A percentile compares a stretch with the other conserved stretches of the same genome.
Evolutionary conservation across 1,140 invertebrate species (phyloP).

Genomic region (Anoplolepis gracilipes): DNA sequence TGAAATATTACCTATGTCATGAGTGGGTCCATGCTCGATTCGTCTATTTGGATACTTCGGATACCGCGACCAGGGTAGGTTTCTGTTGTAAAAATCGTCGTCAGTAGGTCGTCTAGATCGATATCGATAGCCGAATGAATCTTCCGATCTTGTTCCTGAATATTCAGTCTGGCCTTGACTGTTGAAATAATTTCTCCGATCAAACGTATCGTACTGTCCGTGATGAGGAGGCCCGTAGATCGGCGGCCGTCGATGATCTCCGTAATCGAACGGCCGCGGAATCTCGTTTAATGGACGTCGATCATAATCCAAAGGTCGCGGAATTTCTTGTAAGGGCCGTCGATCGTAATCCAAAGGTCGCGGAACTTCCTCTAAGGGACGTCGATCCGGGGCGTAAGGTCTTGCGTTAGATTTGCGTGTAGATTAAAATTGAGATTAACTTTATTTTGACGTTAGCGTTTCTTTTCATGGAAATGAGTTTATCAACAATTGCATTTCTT

Average conservation of each 20-base stretch:
- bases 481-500: not conserved
- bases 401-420: slow-evolving; percentile 20
- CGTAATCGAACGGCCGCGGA: slow-evolving; percentile 30
- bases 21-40: slow-evolving; percentile 44
- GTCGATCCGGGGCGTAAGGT: slow-evolving; percentile 51
- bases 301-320: slow-evolving; percentile 43
- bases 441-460: not conserved
- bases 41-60: slow-evolving; percentile 70
- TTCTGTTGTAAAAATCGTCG: slow-evolving; percentile 32
- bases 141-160: slow-evolving; percentile 14
- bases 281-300: slow-evolving; percentile 53
- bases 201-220: not conserved
- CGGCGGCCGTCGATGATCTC: slow-evolving; percentile 34
- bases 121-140: slow-evolving; percentile 32
- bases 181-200: slow-evolving; percentile 11
- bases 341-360: slow-evolving; percentile 58
- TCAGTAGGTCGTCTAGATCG: slow-evolving; percentile 37
- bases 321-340: slow-evolving; percentile 33
- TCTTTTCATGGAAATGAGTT: slow-evolving; percentile 3
- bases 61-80: slow-evolving; percentile 57
- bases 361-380: slow-evolving; percentile 34
- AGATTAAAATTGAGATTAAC: not conserved
- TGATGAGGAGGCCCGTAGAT: slow-evolving; percentile 15
- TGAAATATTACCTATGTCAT: slow-evolving; percentile 65
- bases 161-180: slow-evolving; percentile 4